Conservation (phyloP, 64 coral and sea anemone species). For the Trachythela sp. region DNA sequence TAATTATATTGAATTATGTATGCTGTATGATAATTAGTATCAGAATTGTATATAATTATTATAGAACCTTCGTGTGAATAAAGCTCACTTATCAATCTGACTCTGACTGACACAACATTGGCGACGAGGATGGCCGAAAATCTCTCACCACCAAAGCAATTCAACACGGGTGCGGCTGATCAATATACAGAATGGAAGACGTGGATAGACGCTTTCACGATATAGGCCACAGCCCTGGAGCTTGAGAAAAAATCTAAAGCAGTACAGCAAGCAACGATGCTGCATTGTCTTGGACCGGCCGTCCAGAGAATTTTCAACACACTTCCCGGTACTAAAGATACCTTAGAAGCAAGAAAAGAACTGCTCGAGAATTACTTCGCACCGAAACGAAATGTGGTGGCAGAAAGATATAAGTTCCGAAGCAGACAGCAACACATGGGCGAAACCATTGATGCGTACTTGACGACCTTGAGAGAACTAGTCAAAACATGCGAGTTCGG, state of each 20-base stretch:
- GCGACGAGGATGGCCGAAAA: neutral
- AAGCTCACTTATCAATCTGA: too few species aligned
- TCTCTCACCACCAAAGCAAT: neutral
- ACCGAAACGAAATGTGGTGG: too few species aligned
- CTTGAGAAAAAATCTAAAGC: neutral
- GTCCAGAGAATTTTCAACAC: neutral
- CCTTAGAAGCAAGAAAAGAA: neutral
- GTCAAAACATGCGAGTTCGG: neutral
- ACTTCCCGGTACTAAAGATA: neutral
- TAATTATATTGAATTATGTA: too few species aligned
- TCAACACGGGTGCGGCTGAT: neutral
- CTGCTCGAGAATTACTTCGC: too few species aligned
- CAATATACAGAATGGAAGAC: neutral
- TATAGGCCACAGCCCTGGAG: neutral
- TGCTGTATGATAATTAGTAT: too few species aligned
- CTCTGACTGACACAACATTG: neutral
- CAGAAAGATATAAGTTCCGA: too few species aligned
- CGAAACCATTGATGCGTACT: neutral
- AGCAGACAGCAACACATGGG: neutral
- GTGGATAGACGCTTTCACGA: neutral
- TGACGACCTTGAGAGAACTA: neutral
- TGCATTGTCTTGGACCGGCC: neutral
- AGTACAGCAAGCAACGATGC: neutral
- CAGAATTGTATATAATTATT: too few species aligned
- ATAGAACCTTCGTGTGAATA: too few species aligned